Evolutionary conservation across 2,113 vertebrate species (phyloP), one percentile per base, ranked within the genome.

Genomic region (Sorex fumeus): DNA sequence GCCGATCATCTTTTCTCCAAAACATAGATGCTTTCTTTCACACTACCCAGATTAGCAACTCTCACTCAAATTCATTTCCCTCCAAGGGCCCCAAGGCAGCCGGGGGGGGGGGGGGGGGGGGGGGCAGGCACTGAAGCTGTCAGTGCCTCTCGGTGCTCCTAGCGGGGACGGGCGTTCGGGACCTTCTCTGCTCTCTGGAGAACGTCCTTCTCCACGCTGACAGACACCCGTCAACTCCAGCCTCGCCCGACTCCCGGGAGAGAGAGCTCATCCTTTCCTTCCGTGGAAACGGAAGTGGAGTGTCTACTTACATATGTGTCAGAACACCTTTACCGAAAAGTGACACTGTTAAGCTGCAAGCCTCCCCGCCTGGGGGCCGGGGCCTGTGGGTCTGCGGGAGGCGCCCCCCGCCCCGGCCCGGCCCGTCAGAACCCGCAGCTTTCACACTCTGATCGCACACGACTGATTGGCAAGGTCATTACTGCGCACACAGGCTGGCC

Each of bases 371-470:
- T 84, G 89, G 6, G 64, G 64, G 19, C 93, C 71, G 1, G 43
- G 71, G 70, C 87, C 79, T 50, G 84, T 83, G 85, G 60, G 69
- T 45, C 93, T 95, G 94, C 0, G 0, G 0, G 0, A 95, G 93
- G 67, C 96, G 60, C 32, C 86, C 72, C 75, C 90, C 96, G 71
- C 94, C 88, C 87, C 32, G 88, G 76, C 75, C 90, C 96, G 71
- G 95, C 88, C 87, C 32, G 34, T 78, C 3, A 94, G 94, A 32
- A 67, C 81, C 97, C 95, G 98, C 97, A 98, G 98, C 98, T 98
- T 98, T 98, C 98, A 98, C 98, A 98, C 98, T 98, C 96, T 75
- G 97, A 96, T 88, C 57, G 18, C 18, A 97, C 97, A 95, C 95
- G 88, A 2, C 95, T 97, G 97, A 97, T 97, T 96, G 98, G 97